Evolutionary conservation across 1,140 invertebrate species (phyloP), one percentile per base, ranked within the genome.

Genomic region (Drosophila watanabei): DNA sequence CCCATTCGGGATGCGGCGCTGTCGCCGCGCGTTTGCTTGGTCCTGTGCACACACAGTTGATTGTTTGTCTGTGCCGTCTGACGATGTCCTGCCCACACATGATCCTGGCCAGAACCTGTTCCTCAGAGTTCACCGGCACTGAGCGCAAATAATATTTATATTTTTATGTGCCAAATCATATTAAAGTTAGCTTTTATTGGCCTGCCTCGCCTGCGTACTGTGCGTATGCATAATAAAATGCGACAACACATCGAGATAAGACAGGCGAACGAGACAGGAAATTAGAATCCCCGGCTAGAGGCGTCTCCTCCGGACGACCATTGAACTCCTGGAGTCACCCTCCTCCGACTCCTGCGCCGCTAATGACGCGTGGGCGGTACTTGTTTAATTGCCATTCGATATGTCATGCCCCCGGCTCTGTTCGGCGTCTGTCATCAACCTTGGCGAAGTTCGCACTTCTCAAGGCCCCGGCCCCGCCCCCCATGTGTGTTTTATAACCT

Each of bases 181-280:
- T 88, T 89, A 90, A 88, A 90, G 78, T 89, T 85, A 28, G 78
- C 73, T 75, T 89, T 88, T 88, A 88, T 88, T 88, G 80, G 81
- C 20, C 65, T 61, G 63, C 71, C 64, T 56, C 16, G 30, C 41
- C 49, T 61, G 60, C 46, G 28, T 56, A 82, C 80, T 69, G 66
- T 84, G 78, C 85, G 81, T 88, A 89, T 88, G 86, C 86, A 85
- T 88, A 88, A 88, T 88, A 90, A 89, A 89, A 89, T 71, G 81
- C 80, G 71, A 83, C 71, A 87, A 82, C 71, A 72, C 65, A 66
- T 58, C 71, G 70, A 84, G 85, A 89, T 89, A 84, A 81, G 84
- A 79, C 80, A 89, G 64, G 72, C 81, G 84, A 62, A 80, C 71
- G 81, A 88, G 86, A 88, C 85, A 88, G 85, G 85, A 88, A 88